These are phyloP conservation scores for Escarpia spicata DNA, from an alignment of 2,888 invertebrate species.

Conservation along the genomic window DNA sequence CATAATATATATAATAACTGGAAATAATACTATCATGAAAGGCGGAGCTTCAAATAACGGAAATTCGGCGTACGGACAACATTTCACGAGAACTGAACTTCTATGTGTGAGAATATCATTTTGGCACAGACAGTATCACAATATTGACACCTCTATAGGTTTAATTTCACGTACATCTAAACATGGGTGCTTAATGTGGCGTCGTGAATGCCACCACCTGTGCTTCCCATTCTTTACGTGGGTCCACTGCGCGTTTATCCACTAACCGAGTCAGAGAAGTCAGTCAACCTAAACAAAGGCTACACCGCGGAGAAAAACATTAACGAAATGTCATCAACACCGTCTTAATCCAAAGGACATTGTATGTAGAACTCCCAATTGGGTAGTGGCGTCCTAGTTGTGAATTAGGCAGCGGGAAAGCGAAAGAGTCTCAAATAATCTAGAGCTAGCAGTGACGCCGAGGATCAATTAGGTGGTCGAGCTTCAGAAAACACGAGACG, in stretches of 20 bases:
- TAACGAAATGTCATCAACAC: too few species aligned
- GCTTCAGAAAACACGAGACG: not conserved
- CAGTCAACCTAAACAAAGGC: too few species aligned
- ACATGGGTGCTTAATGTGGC: not conserved
- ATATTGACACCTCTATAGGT: not conserved
- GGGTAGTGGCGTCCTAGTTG: too few species aligned
- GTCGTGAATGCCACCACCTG: not conserved
- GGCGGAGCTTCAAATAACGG: too few species aligned
- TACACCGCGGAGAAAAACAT: too few species aligned
- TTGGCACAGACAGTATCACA: not conserved
- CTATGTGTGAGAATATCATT: not conserved
- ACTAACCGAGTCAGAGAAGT: not conserved
- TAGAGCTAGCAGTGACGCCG: not conserved
- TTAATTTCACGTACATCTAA: not conserved
- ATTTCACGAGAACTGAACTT: not conserved
- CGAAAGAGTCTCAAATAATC: not conserved
- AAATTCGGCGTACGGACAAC: too few species aligned
- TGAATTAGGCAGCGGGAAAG: not conserved
- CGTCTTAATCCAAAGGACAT: too few species aligned
- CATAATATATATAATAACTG: too few species aligned
- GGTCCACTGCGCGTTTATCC: not conserved
- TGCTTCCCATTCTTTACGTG: not conserved
- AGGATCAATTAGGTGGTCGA: not conserved
- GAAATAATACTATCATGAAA: too few species aligned
- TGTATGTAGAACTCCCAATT: too few species aligned